Evolutionary conservation across 2,113 vertebrate genomes (phyloP), one percentile per base, ranked within the genome.

Genomic region (Syngnathus typhle): DNA sequence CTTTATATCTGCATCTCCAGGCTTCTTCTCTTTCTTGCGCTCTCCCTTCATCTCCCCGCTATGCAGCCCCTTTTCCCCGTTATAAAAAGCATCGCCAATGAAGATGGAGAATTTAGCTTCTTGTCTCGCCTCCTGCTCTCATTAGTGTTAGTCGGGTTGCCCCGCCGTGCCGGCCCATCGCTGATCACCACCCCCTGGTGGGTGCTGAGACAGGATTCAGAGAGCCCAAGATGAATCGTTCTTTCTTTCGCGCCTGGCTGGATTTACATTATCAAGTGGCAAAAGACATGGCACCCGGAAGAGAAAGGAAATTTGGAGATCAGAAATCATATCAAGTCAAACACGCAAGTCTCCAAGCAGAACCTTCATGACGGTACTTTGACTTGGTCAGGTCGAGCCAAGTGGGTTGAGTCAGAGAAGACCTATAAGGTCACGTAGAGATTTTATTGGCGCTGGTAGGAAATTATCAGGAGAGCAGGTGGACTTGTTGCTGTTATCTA

Each of bases 171-270:
- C 85, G 79, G 78, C 81, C 86, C 81, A 85, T 80, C 86, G 88
- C 78, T 79, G 60, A 81, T 58, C 64, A 68, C 80, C 8, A 44
- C 72, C 80, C 11, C 27, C 2, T 3, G 23, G 38, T 11, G 21
- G 6, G 21, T 1, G 23, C 10, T 8, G 3, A 4, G 39, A 60
- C 84, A 87, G 82, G 69, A 32, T 32, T 32, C 84, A 88, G 82
- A 68, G 74, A 79, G 74, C 73, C 76, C 71, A 58, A 47, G 67
- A 84, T 88, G 68, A 90, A 89, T 90, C 88, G 90, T 89, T 88
- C 65, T 47, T 41, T 64, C 16, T 13, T 23, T 27, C 39, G 23
- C 5, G 75, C 71, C 83, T 82, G 78, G 71, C 82, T 56, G 8
- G 21, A 55, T 56, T 56, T 56, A 13, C 54, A 56, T 23, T 6